These are phyloP conservation scores for Hozukius guyotensis DNA, from an alignment of 2,797 vertebrate species.

Conservation along the genomic window DNA sequence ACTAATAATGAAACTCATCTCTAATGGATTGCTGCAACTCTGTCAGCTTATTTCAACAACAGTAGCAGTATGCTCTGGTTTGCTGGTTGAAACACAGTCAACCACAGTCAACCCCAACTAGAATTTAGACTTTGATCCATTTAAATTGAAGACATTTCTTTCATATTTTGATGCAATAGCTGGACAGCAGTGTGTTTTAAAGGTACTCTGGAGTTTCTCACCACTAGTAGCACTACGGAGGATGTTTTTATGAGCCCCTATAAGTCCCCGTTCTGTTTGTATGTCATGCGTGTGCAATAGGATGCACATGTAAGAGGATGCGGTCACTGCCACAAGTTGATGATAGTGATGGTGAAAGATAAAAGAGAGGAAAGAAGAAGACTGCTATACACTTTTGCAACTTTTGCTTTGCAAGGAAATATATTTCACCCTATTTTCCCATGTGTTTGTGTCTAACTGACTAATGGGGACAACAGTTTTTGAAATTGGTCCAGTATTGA, in stretches of 20 bases:
- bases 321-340: neutral
- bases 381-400: neutral
- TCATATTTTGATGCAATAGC: neutral
- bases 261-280: neutral
- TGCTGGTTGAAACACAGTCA: neutral
- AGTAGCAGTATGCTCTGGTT: neutral
- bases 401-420: no score
- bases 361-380: neutral
- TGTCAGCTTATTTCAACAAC: neutral
- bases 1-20: constrained; percentile 15
- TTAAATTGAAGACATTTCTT: neutral
- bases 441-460: no score
- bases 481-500: no score
- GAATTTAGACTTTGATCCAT: neutral
- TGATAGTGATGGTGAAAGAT: neutral
- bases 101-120: neutral
- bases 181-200: neutral
- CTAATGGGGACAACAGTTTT: no score
- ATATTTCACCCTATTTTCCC: no score
- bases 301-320: neutral
- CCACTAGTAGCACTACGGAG: no score
- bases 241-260: neutral
- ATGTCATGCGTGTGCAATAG: neutral
- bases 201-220: neutral
- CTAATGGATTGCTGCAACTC: neutral